Evolutionary conservation across 1,140 invertebrate genomes (phyloP), one percentile per base, ranked within the genome.

Genomic region (Holotrichia oblita): DNA sequence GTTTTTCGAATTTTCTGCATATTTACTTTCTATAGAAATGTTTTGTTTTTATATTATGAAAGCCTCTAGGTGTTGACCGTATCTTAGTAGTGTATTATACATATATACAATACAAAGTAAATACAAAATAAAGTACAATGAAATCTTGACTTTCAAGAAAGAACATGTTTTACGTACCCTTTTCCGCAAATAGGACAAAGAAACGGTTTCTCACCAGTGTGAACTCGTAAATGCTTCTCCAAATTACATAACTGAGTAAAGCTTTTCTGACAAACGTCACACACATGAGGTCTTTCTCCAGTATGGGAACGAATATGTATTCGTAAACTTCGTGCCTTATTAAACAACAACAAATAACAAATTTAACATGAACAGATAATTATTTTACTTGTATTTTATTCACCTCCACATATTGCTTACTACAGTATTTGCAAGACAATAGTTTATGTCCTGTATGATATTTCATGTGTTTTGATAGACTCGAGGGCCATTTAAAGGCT

Each of bases 181-280:
- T 88, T 88, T 22, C 85, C 84, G 76, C 93, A 94, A 14, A 92
- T 87, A 59, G 90, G 90, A 83, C 89, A 90, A 10, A 83, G 78
- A 72, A 85, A 90, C 0, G 88, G 88, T 81, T 89, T 89, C 77
- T 87, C 86, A 2, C 87, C 87, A 2, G 87, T 87, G 77, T 90
- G 89, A 3, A 87, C 85, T 12, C 85, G 83, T 10, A 88, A 76
- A 79, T 89, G 89, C 80, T 89, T 89, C 42, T 87, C 89, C 7
- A 90, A 77, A 75, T 91, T 88, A 78, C 91, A 90, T 14, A 88
- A 85, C 73, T 88, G 89, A 7, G 88, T 89, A 85, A 89, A 96
- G 0, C 90, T 91, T 84, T 95, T 96, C 14, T 89, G 87, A 83
- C 95, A 96, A 24, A 93, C 88, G 79, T 93, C 92, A 83, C 95